Evolutionary conservation across 2,113 vertebrate species (phyloP).

Genomic region (Aphelocoma coerulescens): DNA sequence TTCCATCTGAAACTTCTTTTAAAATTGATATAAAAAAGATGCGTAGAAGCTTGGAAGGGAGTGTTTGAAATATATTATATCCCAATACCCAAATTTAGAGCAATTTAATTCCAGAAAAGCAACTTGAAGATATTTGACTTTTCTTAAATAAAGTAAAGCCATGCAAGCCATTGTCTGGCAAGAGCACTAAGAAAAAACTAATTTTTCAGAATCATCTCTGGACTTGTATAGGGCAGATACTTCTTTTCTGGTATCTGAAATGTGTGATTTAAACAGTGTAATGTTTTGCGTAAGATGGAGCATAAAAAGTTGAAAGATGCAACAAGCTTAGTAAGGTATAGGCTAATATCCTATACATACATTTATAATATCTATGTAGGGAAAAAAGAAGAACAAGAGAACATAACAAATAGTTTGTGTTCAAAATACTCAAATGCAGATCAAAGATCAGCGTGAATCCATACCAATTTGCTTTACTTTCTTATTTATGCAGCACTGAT

Average conservation of each 20-base stretch:
- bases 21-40: background rate
- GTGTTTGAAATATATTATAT: background rate
- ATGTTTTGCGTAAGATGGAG: background rate
- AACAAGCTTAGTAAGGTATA: background rate
- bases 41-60: background rate
- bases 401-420: background rate
- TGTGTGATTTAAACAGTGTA: background rate
- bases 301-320: background rate
- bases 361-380: background rate
- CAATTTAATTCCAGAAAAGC: background rate
- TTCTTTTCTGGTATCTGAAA: background rate
- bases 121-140: background rate
- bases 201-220: background rate
- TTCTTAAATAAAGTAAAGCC: background rate
- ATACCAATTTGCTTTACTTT: background rate
- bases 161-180: background rate
- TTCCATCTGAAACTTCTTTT: background rate
- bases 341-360: too few relatives aligned
- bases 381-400: background rate
- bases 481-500: background rate
- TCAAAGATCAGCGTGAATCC: background rate
- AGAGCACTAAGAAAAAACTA: background rate
- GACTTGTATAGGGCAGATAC: background rate
- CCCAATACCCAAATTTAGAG: background rate
- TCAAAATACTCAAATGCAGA: background rate